Evolutionary conservation across 2,113 vertebrate genomes (phyloP), one percentile per base, ranked within the genome.

Genomic region (Noturus placidus): DNA sequence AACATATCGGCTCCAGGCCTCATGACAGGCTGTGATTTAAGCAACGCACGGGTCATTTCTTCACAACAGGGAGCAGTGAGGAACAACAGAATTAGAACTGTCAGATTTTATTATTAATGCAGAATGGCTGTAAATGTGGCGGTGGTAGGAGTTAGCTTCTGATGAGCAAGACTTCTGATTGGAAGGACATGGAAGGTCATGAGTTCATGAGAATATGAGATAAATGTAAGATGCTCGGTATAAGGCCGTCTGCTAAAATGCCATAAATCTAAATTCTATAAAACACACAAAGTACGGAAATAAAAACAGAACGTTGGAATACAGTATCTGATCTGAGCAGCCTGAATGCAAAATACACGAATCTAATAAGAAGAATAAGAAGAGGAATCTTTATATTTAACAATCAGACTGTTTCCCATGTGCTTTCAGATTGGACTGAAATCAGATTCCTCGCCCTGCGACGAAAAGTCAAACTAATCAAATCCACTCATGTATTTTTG

Each of bases 21-120:
- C 72, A 56, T 89, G 89, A 88, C 91, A 87, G 87, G 81, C 83
- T 74, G 84, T 61, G 89, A 91, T 88, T 88, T 88, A 88, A 87
- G 87, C 90, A 86, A 89, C 91, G 91, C 91, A 91, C 80, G 87
- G 92, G 94, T 93, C 92, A 90, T 82, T 91, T 81, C 61, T 86
- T 89, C 83, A 92, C 91, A 6, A 0, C 4, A 59, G 82, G 92
- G 86, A 89, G 85, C 20, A 11, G 9, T 9, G 19, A 70, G 27
- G 67, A 74, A 88, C 46, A 67, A 85, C 84, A 72, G 88, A 91
- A 91, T 94, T 93, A 87, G 87, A 90, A 93, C 92, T 88, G 85
- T 83, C 56, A 65, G 54, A 27, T 14, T 50, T 50, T 50, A 77
- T 14, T 27, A 77, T 15, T 42, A 15, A 10, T 4, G 70, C 35